phyloP scores from a whole-genome alignment of 2,113 vertebrate genomes.

The Mesoclemmys tuberculata region DNA sequence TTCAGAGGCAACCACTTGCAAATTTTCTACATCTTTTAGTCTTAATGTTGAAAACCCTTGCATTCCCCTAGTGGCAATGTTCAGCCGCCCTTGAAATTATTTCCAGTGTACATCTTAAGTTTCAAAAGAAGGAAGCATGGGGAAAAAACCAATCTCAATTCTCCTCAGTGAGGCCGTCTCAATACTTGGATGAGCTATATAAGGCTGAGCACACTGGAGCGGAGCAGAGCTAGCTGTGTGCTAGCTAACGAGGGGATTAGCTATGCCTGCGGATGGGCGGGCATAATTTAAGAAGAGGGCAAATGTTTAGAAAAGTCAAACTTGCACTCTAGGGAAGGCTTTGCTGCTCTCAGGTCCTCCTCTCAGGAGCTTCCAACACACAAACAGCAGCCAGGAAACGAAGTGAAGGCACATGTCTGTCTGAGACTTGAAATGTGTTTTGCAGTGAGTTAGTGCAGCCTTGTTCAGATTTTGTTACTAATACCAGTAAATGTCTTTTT shows the following conservation, averaged over 20 bases:
- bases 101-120: constrained; percentile 70
- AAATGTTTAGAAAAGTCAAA: constrained; percentile 12
- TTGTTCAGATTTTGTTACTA: neutral
- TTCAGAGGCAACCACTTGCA: constrained; percentile 62
- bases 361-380: neutral
- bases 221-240: constrained; percentile 45
- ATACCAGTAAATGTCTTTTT: neutral
- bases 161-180: constrained; percentile 59
- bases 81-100: constrained; percentile 79
- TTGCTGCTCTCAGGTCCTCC: neutral
- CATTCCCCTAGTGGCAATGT: constrained; percentile 61
- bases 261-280: constrained; percentile 37
- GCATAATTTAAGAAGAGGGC: constrained; percentile 37
- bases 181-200: constrained; percentile 64
- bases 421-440: neutral
- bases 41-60: constrained; percentile 60
- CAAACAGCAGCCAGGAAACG: neutral
- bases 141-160: constrained; percentile 53
- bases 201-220: constrained; percentile 51
- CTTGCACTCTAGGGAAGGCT: neutral
- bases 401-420: neutral
- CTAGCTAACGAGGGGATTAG: constrained; percentile 62
- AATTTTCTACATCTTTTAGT: constrained; percentile 64
- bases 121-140: constrained; percentile 60
- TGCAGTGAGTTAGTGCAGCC: neutral